Percentiles rank a stretch among this genome's conserved stretches.
Conservation (phyloP, 2,113 vertebrate species). For the Oceanodroma tethys region DNA sequence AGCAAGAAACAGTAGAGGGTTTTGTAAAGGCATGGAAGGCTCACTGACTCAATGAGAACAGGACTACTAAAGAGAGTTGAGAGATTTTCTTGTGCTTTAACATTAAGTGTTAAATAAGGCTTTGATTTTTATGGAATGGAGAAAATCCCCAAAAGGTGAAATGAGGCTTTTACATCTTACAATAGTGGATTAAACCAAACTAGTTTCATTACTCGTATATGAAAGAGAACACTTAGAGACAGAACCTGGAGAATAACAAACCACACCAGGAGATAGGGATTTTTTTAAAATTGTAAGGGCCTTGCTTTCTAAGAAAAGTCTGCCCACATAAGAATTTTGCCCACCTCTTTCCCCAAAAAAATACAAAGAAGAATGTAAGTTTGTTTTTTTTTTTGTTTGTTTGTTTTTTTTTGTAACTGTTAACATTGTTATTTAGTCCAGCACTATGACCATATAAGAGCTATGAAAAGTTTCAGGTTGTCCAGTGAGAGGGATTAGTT, state of each 20-base stretch:
- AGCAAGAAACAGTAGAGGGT: not conserved
- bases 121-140: not conserved
- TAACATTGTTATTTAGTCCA: not conserved
- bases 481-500: not conserved
- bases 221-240: not conserved
- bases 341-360: not conserved
- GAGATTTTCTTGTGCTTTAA: not conserved
- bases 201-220: not conserved
- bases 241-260: not conserved
- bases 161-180: not conserved
- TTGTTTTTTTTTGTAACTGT: not conserved
- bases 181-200: not conserved
- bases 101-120: not conserved
- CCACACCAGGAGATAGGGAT: not conserved
- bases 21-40: not conserved
- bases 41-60: not conserved
- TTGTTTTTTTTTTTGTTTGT: no score
- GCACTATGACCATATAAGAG: not conserved
- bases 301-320: not conserved
- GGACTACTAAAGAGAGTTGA: not conserved
- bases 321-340: not conserved
- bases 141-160: not conserved
- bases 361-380: not conserved
- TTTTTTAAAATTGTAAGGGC: not conserved
- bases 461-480: not conserved